Base-by-base conservation (phyloP, 2,113 vertebrate species). In the Phoenicopterus ruber region DNA sequence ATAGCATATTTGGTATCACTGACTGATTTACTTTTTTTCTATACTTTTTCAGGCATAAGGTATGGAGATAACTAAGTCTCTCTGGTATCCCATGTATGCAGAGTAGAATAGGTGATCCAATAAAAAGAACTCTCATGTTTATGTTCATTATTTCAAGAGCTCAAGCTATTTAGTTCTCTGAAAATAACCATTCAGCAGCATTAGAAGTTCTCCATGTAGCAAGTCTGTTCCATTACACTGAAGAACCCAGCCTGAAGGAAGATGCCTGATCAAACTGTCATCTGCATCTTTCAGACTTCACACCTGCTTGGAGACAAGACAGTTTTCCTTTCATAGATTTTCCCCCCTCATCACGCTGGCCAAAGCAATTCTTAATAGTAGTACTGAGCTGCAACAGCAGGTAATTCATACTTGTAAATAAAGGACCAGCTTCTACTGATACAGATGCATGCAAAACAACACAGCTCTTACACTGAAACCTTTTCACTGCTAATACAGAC, bases 241-340 rank as follows among this genome's bases (percentile, higher is more conserved):
- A 74, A 84, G 76, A 74, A 71, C 17, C 80, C 63, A 73, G 78
- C 50, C 90, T 92, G 87, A 94, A 88, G 88, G 82, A 86, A 85
- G 77, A 86, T 71, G 79, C 57, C 77, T 57, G 36, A 91, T 72
- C 67, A 76, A 84, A 79, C 69, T 76, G 69, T 94, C 88, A 78
- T 79, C 65, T 78, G 88, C 77, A 89, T 93, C 96, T 79, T 96
- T 94, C 88, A 94, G 81, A 29, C 77, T 94, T 88, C 86, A 95
- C 92, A 97, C 90, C 90, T 97, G 92, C 94, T 95, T 92, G 92
- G 94, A 96, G 65, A 57, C 90, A 74, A 61, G 83, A 89, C 94
- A 94, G 77, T 79, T 97, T 96, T 92, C 91, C 62, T 89, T 96
- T 97, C 86, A 92, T 69, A 46, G 80, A 49, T 65, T 79, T 72